phyloP scores from a whole-genome alignment of 2,113 vertebrate genomes.

The Vulpes lagopus region DNA sequence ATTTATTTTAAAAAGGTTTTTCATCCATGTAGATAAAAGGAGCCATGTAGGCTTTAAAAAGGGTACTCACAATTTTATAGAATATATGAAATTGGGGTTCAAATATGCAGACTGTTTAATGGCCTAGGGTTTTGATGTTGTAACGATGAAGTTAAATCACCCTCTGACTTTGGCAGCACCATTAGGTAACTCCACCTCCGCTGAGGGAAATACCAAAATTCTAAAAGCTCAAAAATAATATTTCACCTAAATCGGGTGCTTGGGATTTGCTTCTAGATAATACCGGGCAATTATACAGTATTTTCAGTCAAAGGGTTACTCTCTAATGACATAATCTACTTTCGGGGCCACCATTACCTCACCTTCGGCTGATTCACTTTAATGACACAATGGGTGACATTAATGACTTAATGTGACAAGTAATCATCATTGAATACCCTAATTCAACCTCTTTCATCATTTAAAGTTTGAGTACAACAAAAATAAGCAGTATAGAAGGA shows the following conservation, averaged over 20 bases:
- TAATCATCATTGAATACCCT: background rate
- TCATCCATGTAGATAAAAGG: background rate
- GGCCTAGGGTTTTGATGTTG: constrained; percentile 26
- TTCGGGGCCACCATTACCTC: constrained; percentile 58
- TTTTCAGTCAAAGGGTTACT: constrained; percentile 38
- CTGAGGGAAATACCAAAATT: constrained; percentile 28
- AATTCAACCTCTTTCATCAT: constrained; percentile 43
- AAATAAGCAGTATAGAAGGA: constrained; percentile 39
- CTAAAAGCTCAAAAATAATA: constrained; percentile 25
- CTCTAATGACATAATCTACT: constrained; percentile 44
- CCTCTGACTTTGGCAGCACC: background rate
- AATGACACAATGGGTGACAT: constrained; percentile 36
- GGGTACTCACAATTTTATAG: constrained; percentile 7
- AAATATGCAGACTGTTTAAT: constrained; percentile 26
- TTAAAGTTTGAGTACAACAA: constrained; percentile 50
- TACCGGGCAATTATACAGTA: background rate
- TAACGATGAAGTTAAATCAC: constrained; percentile 19
- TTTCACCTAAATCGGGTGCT: background rate
- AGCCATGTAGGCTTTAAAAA: background rate
- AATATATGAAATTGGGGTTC: constrained; percentile 35
- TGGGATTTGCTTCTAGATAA: constrained; percentile 57
- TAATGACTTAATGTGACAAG: constrained; percentile 54
- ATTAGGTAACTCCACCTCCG: background rate
- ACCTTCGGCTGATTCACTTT: constrained; percentile 57
- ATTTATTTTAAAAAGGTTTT: constrained; percentile 42